phyloP scores from a whole-genome alignment of 2,113 vertebrate genomes.

The Nestor notabilis region DNA sequence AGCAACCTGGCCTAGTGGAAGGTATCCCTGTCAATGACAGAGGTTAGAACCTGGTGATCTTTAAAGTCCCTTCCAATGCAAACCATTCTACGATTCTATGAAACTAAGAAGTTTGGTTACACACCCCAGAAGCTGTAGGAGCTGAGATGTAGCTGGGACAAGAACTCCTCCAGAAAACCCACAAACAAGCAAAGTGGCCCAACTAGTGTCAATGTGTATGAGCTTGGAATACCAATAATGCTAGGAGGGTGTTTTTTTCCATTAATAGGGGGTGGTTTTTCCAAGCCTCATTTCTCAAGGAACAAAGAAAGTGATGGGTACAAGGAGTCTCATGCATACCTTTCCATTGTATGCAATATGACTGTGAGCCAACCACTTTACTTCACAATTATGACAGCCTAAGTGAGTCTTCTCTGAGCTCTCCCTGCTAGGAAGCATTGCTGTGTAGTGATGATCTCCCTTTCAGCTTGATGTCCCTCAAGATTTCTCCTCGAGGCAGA shows the following conservation, averaged over 20 bases:
- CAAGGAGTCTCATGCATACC: background rate
- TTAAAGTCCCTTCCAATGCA: background rate
- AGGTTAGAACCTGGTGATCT: background rate
- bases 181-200: background rate
- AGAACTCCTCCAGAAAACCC: background rate
- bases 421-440: background rate
- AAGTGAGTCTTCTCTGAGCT: background rate
- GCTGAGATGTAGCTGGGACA: background rate
- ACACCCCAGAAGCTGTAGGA: background rate
- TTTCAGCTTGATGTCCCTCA: background rate
- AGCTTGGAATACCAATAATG: background rate
- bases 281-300: background rate
- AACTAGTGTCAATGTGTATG: background rate
- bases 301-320: background rate
- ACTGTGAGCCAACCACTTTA: background rate
- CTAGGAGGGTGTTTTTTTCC: background rate
- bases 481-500: background rate
- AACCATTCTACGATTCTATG: background rate
- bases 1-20: background rate
- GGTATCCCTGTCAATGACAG: background rate
- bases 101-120: background rate
- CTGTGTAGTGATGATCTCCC: background rate
- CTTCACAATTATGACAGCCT: background rate
- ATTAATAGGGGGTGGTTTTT: background rate
- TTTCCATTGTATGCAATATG: background rate